Evolutionary conservation across 2,113 vertebrate species (phyloP).

Genomic region (Oplegnathus fasciatus): DNA sequence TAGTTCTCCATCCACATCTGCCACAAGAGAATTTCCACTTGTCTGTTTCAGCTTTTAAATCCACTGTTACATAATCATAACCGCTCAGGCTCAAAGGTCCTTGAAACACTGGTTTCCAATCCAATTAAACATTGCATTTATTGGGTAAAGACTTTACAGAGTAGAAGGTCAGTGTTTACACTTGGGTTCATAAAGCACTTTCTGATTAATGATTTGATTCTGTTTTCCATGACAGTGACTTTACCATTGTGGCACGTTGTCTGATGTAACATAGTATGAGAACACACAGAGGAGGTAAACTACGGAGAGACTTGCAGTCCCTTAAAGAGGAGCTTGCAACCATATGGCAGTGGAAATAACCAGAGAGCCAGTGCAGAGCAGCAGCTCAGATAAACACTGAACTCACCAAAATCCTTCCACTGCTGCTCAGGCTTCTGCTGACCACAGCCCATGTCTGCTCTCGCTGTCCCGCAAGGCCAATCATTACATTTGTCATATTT

Average conservation of each 20-base stretch:
- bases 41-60: conserved; percentile 63
- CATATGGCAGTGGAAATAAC: conserved; percentile 54
- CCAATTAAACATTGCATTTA: conserved; percentile 52
- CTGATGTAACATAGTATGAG: conserved; percentile 15
- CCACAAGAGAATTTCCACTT: conserved; percentile 68
- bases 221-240: conserved; percentile 31
- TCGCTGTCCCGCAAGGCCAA: conserved; percentile 20
- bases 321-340: conserved; percentile 20
- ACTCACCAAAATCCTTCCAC: conserved; percentile 39
- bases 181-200: neutral
- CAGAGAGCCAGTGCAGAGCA: conserved; percentile 7
- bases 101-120: conserved; percentile 32
- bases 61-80: conserved; percentile 58
- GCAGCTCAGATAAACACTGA: conserved; percentile 47
- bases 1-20: conserved; percentile 61
- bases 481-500: conserved; percentile 6
- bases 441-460: conserved; percentile 20
- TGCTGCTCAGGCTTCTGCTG: conserved; percentile 2
- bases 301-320: neutral
- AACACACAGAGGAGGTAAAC: conserved; percentile 34
- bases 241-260: conserved; percentile 22
- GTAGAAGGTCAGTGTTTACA: conserved; percentile 10
- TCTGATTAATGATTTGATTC: conserved; percentile 30
- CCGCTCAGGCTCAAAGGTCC: conserved; percentile 20
- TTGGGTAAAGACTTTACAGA: conserved; percentile 39